These are phyloP conservation scores for Fragariocoptes setiger DNA, from an alignment of 1,140 invertebrate species.

Conservation along the genomic window DNA sequence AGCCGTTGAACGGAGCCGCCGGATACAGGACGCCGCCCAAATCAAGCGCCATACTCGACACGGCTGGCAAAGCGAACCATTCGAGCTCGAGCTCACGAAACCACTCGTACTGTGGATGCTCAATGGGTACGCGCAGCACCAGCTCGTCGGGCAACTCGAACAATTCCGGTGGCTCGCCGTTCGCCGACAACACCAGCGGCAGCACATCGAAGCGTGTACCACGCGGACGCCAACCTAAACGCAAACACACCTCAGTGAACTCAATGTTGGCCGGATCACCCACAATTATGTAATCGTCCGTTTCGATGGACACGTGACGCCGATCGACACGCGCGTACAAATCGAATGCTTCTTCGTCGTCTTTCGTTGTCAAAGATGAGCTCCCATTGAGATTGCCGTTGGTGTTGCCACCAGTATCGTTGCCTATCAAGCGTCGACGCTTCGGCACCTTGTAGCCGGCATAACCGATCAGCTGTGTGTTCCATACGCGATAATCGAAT, in stretches of 20 bases:
- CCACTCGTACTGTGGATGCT: conserved; percentile 65
- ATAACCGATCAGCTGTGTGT: conserved; percentile 51
- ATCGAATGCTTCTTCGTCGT: too few relatives aligned
- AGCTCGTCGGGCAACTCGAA: conserved; percentile 65
- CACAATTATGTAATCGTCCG: too few relatives aligned
- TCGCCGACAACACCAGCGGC: conserved; percentile 57
- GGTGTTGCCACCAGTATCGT: conserved; percentile 9
- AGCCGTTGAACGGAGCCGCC: conserved; percentile 69
- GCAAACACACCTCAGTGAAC: conserved; percentile 63
- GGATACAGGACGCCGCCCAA: conserved; percentile 76
- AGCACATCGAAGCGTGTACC: conserved; percentile 51
- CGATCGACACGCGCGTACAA: too few relatives aligned
- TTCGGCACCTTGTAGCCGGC: conserved; percentile 35
- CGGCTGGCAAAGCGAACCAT: conserved; percentile 62
- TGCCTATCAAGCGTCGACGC: too few relatives aligned
- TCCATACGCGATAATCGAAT: conserved; percentile 72
- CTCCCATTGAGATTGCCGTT: too few relatives aligned
- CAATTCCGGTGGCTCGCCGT: conserved; percentile 63
- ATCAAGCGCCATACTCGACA: conserved; percentile 64
- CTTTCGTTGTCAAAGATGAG: too few relatives aligned
- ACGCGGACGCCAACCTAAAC: conserved; percentile 50
- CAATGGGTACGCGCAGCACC: conserved; percentile 45
- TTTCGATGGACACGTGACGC: too few relatives aligned
- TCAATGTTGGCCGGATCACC: conserved; percentile 30
- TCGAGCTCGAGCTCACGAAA: conserved; percentile 47